Base-by-base conservation (phyloP, 2,888 invertebrate species). In the Fissipunctia ypsillon region DNA sequence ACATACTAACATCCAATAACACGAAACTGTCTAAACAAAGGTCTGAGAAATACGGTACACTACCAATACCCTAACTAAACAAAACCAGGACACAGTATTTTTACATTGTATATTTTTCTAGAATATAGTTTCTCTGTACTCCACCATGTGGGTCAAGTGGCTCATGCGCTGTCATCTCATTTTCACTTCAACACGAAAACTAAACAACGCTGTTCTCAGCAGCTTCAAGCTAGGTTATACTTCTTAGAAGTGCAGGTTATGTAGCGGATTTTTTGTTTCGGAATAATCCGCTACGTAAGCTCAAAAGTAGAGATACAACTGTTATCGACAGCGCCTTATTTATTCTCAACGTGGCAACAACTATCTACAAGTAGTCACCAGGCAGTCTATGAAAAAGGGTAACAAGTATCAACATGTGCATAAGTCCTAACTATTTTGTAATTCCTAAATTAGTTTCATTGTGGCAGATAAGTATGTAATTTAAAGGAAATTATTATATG, bases 161-260 rank as follows among this genome's bases (percentile, higher is more conserved):
- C 67, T 86, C 84, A 80, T 74, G 76, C 75, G 63, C 74, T 67
- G 82, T 78, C 86, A 84, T 76, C 86, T 84, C 76, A 80, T 84
- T 85, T 85, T 69, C 69, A 80, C 69, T 77, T 71, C 59, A n/a
- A 76, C 66, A 75, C 61, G 64, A 73, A 83, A 79, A 63, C 72
- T 79, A 74, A 77, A 82, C 77, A 84, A 76, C 69, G 59, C 72
- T 73, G 59, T 73, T 65, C 50, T 52, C 64, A 48, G 25, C 61
- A 74, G 59, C 41, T 60, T 76, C 60, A 41, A 69, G 52, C 54
- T 74, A 61, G 64, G 65, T 57, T 59, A 52, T 50, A 68, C 48
- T 83, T 67, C 57, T 67, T 19, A 35, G n/a, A 61, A 73, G 61
- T 54, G 9, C 25, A 41, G 57, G 59, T 64, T 48, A 60, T 54